These are phyloP conservation scores for Hedya salicella DNA, from an alignment of 2,888 invertebrate genomes.

Conservation along the genomic window DNA sequence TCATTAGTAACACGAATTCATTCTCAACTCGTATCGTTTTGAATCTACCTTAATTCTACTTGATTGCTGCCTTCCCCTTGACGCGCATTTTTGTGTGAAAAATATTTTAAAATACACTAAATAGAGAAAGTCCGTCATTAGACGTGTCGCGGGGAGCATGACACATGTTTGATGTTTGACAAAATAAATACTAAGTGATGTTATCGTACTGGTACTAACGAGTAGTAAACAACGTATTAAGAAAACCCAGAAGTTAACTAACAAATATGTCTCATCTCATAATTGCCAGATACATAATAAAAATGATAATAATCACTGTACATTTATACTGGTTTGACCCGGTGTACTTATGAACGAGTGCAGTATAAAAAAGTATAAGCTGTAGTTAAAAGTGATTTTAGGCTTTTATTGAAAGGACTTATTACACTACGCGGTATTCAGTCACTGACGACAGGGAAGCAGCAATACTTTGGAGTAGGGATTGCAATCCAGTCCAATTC, in stretches of 20 bases:
- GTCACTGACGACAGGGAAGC: too few relatives aligned
- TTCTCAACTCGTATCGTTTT: conserved; percentile 31
- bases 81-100: conserved; percentile 14
- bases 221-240: background rate
- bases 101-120: background rate
- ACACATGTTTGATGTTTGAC: conserved; percentile 23
- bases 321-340: too few relatives aligned
- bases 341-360: too few relatives aligned
- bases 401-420: too few relatives aligned
- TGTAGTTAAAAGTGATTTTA: too few relatives aligned
- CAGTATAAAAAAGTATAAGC: too few relatives aligned
- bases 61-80: conserved; percentile 38
- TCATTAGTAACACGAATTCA: conserved; percentile 36
- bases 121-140: conserved; percentile 12
- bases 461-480: too few relatives aligned
- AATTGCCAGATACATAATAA: conserved; percentile 3
- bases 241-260: background rate
- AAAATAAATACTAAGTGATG: conserved; percentile 10
- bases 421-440: too few relatives aligned
- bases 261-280: background rate
- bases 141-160: conserved; percentile 11
- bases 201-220: background rate
- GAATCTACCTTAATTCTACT: conserved; percentile 33
- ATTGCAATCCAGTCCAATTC: too few relatives aligned
- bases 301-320: background rate